Evolutionary conservation across 2,113 vertebrate genomes (phyloP), one percentile per base, ranked within the genome.

Genomic region (Phylloscopus trochiloides): DNA sequence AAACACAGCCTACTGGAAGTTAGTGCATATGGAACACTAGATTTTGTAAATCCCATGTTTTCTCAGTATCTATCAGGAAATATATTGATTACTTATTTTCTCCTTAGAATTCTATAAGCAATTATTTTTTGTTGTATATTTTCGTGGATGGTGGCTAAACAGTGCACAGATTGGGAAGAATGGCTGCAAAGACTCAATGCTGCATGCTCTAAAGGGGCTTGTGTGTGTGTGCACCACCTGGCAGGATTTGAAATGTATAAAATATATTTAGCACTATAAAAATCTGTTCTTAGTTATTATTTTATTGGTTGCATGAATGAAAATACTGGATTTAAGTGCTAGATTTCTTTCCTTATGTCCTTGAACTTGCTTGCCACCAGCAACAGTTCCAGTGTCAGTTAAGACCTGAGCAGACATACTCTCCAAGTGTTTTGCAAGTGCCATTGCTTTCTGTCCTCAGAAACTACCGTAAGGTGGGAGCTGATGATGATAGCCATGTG

Each of bases 351-450:
- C 70, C 66, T 93, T 88, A 43, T 72, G 10, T 77, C 86, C 59
- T 92, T 95, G 88, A 96, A 94, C 72, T 92, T 94, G 80, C 92
- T 96, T 95, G 75, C 40, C 28, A 55, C 77, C 70, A 50, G 47
- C 26, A 74, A 8, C 48, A 89, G 55, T 88, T 95, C 77, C 94
- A 80, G 70, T 86, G 34, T 75, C 74, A 83, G 40, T 86, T 92
- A 94, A 81, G 66, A 84, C 54, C 50, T 76, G 62, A 95, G 87
- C 54, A 70, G 38, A 82, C 70, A 71, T 43, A 48, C 29, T 90
- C 45, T 55, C 81, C 51, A 88, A 32, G 45, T 3, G 36, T 81
- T 91, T 85, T 38, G 84, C 54, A 68, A 80, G 84, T 78, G 81
- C 86, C 65, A 34, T 82, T 94, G 77, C 24, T 45, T 90, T 38